Conservation (phyloP, 35 echinoderm and acorn worm genomes). For the Nesometra sesokonis region DNA sequence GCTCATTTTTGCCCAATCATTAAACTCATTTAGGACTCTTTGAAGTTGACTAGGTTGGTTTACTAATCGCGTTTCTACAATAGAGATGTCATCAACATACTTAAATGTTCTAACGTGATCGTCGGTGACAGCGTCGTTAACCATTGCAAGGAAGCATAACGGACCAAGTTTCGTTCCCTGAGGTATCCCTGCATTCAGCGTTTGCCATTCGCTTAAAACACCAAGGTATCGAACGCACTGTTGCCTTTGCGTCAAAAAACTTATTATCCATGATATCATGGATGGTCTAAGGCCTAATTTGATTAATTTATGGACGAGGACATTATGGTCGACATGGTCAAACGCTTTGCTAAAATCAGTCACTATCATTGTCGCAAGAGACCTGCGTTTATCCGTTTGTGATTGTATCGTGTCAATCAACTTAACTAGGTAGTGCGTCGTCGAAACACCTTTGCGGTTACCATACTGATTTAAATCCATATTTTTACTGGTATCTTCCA, state of each 20-base stretch:
- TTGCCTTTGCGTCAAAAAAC: background rate
- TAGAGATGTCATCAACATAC: conserved; percentile 41
- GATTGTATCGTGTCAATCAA: background rate
- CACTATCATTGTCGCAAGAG: conserved; percentile 9
- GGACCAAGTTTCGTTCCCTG: conserved; percentile 11
- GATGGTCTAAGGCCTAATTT: conserved; percentile 9
- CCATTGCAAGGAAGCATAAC: background rate
- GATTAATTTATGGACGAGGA: conserved; percentile 19
- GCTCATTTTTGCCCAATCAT: no score
- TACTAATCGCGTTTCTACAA: conserved; percentile 1
- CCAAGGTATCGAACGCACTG: conserved; percentile 21
- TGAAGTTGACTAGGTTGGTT: no score
- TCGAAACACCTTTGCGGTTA: conserved; percentile 19
- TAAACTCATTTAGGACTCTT: no score
- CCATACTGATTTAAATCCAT: background rate
- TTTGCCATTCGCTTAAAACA: background rate
- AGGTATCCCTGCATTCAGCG: background rate
- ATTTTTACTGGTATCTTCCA: background rate
- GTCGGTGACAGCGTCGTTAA: background rate
- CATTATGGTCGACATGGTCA: conserved; percentile 21
- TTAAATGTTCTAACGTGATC: background rate
- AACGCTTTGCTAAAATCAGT: conserved; percentile 24
- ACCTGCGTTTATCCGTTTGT: background rate
- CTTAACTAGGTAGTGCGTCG: conserved; percentile 19
- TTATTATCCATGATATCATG: conserved; percentile 17